Evolutionary conservation across 2,888 invertebrate genomes (phyloP), one percentile per base, ranked within the genome.

Genomic region (Anodontia alba): DNA sequence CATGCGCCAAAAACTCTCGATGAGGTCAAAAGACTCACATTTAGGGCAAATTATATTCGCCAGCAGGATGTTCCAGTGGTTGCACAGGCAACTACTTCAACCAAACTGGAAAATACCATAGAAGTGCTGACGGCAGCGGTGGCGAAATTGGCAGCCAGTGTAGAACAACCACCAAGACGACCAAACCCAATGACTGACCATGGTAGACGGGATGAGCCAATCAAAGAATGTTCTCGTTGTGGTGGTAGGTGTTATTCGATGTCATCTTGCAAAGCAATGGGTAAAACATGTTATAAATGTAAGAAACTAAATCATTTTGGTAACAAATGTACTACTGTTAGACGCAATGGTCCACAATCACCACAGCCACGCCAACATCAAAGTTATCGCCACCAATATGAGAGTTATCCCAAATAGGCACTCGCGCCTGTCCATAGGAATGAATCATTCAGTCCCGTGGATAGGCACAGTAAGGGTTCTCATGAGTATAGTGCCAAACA

Each of bases 401-500:
- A 54, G 23, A 33, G 26, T 10, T 43, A 43, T 67, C 15, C 17
- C n/a, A 29, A 67, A 77, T 77, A 77, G 77, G 71, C 62, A 77
- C 38, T 72, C 77, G 77, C 72, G 77, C 72, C 77, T 57, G 72
- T 77, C 77, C 62, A 49, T 72, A 5, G 72, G 72, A 67, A 1
- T 17, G 67, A 66, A 42, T 3, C n/a, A n/a, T 10, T 66, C 38
- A 23, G 10, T 72, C 38, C 49, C 23, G 77, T 72, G 62, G 77
- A 77, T 77, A 72, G 77, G 71, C 71, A 77, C 71, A 74, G 23
- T 0, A 42, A 20, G 15, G 36, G 31, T 54, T 5, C 33, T 46
- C 26, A 43, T 7, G 12, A 26, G 26, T 23, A 26, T 26, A 23
- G 15, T 23, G 15, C 5, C 54, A 46, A 38, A 38, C 38, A 38